Evolutionary conservation across 2,797 vertebrate genomes (phyloP).

Genomic region (Prunella strophiata): DNA sequence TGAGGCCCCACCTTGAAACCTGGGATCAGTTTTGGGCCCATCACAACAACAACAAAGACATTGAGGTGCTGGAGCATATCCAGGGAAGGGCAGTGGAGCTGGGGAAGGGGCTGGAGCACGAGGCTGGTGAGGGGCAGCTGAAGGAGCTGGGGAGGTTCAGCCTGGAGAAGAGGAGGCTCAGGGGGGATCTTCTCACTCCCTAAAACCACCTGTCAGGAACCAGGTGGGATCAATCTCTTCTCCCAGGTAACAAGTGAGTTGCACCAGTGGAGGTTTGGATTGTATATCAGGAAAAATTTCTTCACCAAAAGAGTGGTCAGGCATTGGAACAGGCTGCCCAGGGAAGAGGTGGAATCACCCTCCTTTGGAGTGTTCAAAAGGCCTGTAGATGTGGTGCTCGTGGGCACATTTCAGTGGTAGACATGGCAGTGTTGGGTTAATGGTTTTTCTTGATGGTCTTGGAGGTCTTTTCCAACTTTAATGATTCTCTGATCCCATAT

Average conservation of each 20-base stretch:
- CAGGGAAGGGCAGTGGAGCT: neutral
- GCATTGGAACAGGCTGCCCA: neutral
- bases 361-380: neutral
- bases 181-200: neutral
- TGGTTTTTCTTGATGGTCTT: too few relatives aligned
- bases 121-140: neutral
- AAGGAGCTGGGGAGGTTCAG: neutral
- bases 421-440: neutral
- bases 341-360: neutral
- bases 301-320: neutral
- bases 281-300: neutral
- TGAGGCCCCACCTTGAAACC: neutral
- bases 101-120: neutral
- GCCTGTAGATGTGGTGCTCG: neutral
- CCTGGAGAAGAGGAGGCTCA: neutral
- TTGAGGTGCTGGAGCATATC: rapidly evolving
- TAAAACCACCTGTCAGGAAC: neutral
- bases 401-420: neutral
- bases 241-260: neutral
- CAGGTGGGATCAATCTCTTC: neutral
- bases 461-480: neutral
- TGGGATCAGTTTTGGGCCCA: neutral
- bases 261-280: neutral
- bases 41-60: neutral
- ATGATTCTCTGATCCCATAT: neutral